Evolutionary conservation across 2,888 invertebrate species (phyloP), one percentile per base, ranked within the genome.

Genomic region (Linyphia triangularis): DNA sequence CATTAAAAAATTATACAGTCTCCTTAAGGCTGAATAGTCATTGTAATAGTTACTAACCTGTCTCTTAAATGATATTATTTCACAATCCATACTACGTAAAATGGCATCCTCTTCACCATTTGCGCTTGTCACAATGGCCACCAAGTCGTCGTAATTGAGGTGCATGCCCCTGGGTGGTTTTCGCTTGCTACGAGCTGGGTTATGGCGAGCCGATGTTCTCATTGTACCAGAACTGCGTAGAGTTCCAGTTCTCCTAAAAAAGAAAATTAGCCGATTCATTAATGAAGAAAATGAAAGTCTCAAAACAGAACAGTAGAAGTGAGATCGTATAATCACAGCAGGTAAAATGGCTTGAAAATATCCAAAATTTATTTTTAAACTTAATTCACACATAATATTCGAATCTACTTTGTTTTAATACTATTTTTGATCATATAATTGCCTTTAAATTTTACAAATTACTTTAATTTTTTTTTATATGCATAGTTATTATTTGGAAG

Each of bases 101-200:
- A 98, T 96, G 92, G 95, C 95, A 91, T 97, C 96, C 91, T 96
- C 96, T 93, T 96, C 95, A 92, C 95, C 95, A 91, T 92, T 93
- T 88, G 96, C 95, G 91, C 95, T 95, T 90, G 96, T 95, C 90
- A 98, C 98, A 95, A 99, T 95, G 91, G 96, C 95, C 91, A 97
- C 96, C 93, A 99, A 95, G 94, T 98, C 98, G 93, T 98, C 98
- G 94, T 98, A 97, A 95, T 97, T 98, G 94, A 99, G 96, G 94
- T 97, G 97, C 96, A 99, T 98, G 93, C 98, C 98, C 92, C 96
- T 96, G 90, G 98, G 98, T 92, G 98, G 96, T 93, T 97, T 96
- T 92, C 97, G 96, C 92, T 95, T 94, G 82, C 90, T 91, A 77
- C 91, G 85, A 19, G 90, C 57, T 33, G 91, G 90, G 86, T 91